Base-by-base conservation (phyloP, 2,888 invertebrate species). In the Apamea epomidion region DNA sequence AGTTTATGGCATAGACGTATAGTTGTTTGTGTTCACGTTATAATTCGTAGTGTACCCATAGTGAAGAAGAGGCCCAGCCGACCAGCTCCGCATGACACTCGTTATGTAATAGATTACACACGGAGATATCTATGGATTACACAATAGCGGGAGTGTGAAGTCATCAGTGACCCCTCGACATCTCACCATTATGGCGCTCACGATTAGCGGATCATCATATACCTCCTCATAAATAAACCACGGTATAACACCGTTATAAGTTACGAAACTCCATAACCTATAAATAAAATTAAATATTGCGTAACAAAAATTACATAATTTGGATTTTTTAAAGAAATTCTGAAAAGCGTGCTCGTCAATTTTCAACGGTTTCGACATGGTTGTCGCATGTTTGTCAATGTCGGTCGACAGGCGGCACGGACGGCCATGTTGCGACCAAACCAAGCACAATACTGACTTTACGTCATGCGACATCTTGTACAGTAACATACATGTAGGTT, bases 131-230 rank as follows among this genome's bases (percentile, higher is more conserved):
- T n/a, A n/a, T n/a, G n/a, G 76, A 89, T 93, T 93, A 86, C 92
- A 90, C 89, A 92, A 92, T 82, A 79, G 77, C 75, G 80, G 87
- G 82, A 88, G 90, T 88, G 90, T 86, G 89, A 89, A 87, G 86
- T 85, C 88, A 89, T 88, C 89, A 85, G 67, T 93, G 94, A 93
- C 94, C 93, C 92, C 90, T 89, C 86, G 90, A 90, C 91, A 92
- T 88, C 89, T 89, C 89, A 78, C 84, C 81, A 89, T 90, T 88
- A 89, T 64, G 85, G 87, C 91, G 89, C 91, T 89, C 89, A 90
- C 91, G 79, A 84, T 88, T 90, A 88, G 82, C 85, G 78, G 79
- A 87, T 84, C 83, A 81, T 83, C 80, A 81, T 42, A 72, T 3
- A 37, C 37, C 72, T n/a, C 79, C 74, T 78, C 62, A 83, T 77